Percentiles rank a stretch among this genome's conserved stretches.
These are phyloP conservation scores for Engraulis encrasicolus DNA, from an alignment of 2,113 vertebrate genomes.

Conservation along the genomic window DNA sequence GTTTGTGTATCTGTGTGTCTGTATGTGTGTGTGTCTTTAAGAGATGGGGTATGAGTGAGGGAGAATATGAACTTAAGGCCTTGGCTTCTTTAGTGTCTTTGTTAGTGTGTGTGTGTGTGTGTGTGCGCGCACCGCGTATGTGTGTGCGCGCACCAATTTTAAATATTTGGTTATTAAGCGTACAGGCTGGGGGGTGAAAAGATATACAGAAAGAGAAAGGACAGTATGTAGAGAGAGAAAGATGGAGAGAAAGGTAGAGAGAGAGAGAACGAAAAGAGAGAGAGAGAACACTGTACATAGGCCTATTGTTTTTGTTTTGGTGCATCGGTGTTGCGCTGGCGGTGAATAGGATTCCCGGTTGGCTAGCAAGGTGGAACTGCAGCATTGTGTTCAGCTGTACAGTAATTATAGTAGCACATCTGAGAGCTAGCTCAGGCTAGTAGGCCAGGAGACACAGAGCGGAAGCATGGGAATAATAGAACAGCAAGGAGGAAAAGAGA, in stretches of 20 bases:
- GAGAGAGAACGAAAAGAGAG: constrained; percentile 31
- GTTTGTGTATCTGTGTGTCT: not conserved
- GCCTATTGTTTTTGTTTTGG: not conserved
- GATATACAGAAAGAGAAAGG: too few species aligned
- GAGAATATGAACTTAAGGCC: too few species aligned
- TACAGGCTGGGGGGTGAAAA: too few species aligned
- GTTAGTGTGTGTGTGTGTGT: too few species aligned
- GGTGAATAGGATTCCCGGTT: constrained; percentile 23
- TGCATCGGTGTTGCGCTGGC: not conserved
- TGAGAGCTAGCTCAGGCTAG: too few species aligned
- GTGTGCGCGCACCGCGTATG: too few species aligned
- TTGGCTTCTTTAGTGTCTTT: too few species aligned
- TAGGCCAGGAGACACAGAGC: too few species aligned
- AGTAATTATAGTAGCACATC: not conserved
- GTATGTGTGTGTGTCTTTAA: constrained; percentile 1
- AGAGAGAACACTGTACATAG: constrained; percentile 13
- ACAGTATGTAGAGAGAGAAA: not conserved
- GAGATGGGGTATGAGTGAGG: too few species aligned
- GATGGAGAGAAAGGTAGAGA: not conserved
- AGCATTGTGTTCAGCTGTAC: constrained; percentile 21
- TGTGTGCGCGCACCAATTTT: not conserved
- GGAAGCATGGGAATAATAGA: too few species aligned
- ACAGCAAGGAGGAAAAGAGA: not conserved
- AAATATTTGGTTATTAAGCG: too few species aligned
- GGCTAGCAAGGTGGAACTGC: constrained; percentile 31